Base-by-base conservation (phyloP, 2,888 invertebrate genomes). In the Leptogaster cylindrica region DNA sequence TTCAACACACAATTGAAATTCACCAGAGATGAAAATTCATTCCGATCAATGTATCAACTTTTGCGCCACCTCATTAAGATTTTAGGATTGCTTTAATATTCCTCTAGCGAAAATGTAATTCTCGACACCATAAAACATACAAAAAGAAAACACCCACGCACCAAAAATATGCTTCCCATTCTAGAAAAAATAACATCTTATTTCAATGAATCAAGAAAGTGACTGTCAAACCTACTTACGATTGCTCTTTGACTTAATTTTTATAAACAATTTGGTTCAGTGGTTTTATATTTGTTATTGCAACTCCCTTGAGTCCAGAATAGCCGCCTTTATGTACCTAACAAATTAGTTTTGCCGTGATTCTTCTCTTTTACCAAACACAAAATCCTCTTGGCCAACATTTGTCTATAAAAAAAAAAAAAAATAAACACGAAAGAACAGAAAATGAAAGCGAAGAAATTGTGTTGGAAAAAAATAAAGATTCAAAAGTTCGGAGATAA, bases 171-270 rank as follows among this genome's bases (percentile, higher is more conserved):
- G 33, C 27, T 52, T 28, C 33, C 16, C 52, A 33, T 33, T 33
- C 52, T 52, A 52, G 52, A 52, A 52, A n/a, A n/a, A 52, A 33
- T 52, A 52, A 52, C 33, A 33, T 52, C 52, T 52, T 52, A 18
- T 31, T 31, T n/a, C 16, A 33, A 33, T 31, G 52, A 52, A 16
- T 52, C 33, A 28, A 33, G 10, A 52, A 52, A 52, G 52, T 52
- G 31, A 33, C 52, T 52, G 52, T 52, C 52, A 52, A 33, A 33
- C 52, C 27, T 52, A 52, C 52, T 52, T 52, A 52, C 31, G 52
- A 52, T 31, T 52, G 52, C 33, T 52, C 33, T 52, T 28, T 31
- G 33, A 52, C 31, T 52, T 52, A 8, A 8, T 52, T 52, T 52
- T 52, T 51, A 20, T 46, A 23, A 10, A 12, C 44, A 16, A 44